Evolutionary conservation across 2,113 vertebrate genomes (phyloP), one percentile per base, ranked within the genome.

Genomic region (Noturus placidus): DNA sequence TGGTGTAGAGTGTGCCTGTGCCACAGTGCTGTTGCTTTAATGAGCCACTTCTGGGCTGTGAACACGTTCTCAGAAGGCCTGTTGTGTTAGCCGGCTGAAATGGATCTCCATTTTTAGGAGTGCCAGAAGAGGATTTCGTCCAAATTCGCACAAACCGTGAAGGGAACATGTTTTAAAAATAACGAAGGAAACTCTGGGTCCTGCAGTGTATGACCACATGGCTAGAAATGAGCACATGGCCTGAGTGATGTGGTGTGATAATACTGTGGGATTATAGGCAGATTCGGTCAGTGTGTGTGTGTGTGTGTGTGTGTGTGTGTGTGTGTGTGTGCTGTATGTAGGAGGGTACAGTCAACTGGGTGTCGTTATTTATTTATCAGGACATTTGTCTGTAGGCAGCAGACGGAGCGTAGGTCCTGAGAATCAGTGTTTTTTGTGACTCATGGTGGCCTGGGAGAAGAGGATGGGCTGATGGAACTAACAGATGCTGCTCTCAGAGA

Each of bases 21-120:
- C 70, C 35, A 57, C 76, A 76, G 65, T 52, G 82, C 72, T 57
- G 80, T 27, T 76, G 80, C 83, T 83, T 70, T 89, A 84, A 84
- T 63, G 84, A 76, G 69, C 84, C 72, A n/a, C 77, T 85, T 70
- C 65, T 56, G 72, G 54, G 78, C 87, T 85, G 82, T 88, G 84
- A 88, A 86, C 89, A 84, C 91, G 90, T 92, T 83, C 88, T 84
- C 74, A 90, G 91, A 89, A 67, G 85, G 86, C 85, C 15, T 52
- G 85, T 59, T 83, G 89, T 88, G 81, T 89, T 61, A 89, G 70
- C 83, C 70, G 83, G 88, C 86, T 89, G 91, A 91, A 91, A 88
- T 89, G 77, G 81, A 86, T 79, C 86, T 90, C 88, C 91, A 82
- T 90, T 84, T 91, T 91, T 87, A 92, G 82, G 69, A 83, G 88